Evolutionary conservation across 92 coral and sea anemone genomes (phyloP).

Genomic region (Porites evermanni): DNA sequence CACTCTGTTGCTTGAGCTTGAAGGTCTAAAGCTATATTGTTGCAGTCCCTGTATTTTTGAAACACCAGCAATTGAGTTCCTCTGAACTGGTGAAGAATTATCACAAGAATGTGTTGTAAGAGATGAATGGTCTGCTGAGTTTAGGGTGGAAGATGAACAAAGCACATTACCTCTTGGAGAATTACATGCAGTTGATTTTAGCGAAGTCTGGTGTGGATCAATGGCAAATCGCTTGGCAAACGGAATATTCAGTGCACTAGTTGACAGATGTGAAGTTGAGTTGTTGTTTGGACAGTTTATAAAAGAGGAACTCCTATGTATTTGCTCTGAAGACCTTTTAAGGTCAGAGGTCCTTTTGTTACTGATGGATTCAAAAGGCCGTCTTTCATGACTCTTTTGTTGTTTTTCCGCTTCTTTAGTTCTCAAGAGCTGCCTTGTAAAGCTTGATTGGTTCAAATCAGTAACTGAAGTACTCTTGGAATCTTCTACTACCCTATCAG

Average conservation of each 20-base stretch:
- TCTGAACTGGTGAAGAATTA: neutral
- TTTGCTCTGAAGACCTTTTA: conserved; percentile 19
- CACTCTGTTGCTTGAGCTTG: neutral
- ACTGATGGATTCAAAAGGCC: conserved; percentile 23
- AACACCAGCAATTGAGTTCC: neutral
- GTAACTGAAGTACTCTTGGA: neutral
- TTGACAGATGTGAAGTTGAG: neutral
- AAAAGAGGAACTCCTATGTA: neutral
- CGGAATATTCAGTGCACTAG: neutral
- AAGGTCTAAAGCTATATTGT: neutral
- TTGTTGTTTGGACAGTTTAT: neutral
- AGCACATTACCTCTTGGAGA: neutral
- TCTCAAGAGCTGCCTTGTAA: conserved; percentile 4
- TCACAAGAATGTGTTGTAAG: neutral
- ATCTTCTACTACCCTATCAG: neutral
- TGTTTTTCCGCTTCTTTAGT: conserved; percentile 26
- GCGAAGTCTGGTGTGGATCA: neutral
- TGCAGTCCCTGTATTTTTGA: neutral
- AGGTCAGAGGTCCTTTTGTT: conserved; percentile 11
- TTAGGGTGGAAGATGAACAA: neutral
- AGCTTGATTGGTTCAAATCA: neutral
- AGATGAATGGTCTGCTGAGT: neutral
- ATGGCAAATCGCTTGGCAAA: conserved; percentile 11
- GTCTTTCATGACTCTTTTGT: neutral
- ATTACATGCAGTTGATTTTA: neutral